Evolutionary conservation across 2,113 vertebrate genomes (phyloP).

Genomic region (Chlorodrepanis virens): DNA sequence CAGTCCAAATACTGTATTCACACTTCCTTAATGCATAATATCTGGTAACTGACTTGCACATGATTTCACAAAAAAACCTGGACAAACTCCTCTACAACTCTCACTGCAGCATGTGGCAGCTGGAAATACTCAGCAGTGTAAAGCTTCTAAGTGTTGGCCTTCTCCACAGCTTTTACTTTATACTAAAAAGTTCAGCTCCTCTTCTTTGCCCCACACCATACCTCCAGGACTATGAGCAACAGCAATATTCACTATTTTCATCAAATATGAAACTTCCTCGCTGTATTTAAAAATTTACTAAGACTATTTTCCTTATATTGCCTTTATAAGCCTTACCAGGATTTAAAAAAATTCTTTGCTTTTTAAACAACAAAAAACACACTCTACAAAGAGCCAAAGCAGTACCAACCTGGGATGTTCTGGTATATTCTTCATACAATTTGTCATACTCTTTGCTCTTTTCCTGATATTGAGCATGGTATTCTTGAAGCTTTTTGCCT

Average conservation of each 20-base stretch:
- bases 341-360: background rate
- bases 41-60: background rate
- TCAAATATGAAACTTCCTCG: background rate
- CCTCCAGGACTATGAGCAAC: background rate
- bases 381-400: background rate
- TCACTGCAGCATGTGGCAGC: background rate
- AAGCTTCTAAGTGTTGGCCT: background rate
- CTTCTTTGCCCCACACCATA: background rate
- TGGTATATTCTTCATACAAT: slow-evolving; percentile 91
- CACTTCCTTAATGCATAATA: slow-evolving; percentile 7
- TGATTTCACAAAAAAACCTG: background rate
- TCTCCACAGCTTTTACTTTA: background rate
- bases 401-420: slow-evolving; percentile 87
- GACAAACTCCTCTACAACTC: background rate
- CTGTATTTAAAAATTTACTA: background rate
- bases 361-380: background rate
- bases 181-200: background rate
- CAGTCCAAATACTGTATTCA: slow-evolving; percentile 15
- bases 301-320: background rate
- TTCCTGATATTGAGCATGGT: slow-evolving; percentile 91
- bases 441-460: slow-evolving; percentile 93
- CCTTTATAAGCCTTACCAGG: background rate
- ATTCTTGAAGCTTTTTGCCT: slow-evolving; percentile 91
- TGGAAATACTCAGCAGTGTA: slow-evolving; percentile 5
- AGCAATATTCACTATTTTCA: background rate